A percentile compares a stretch with the other conserved stretches of the same genome.
These are phyloP conservation scores for Phocoena phocoena DNA, from an alignment of 2,113 vertebrate genomes.

Conservation along the genomic window DNA sequence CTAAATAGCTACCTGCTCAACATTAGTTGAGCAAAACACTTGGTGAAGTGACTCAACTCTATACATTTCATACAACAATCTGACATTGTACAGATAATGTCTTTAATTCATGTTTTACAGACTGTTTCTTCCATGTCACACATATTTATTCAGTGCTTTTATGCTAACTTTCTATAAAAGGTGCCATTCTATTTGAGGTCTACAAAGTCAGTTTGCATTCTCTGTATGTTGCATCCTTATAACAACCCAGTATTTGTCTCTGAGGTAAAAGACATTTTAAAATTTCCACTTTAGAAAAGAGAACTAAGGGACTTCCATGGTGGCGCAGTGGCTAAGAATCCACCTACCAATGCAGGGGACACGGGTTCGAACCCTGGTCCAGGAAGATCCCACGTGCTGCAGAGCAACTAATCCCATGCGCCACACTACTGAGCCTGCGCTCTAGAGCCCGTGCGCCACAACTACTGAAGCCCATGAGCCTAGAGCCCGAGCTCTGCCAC, in stretches of 20 bases:
- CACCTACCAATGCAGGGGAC: no score
- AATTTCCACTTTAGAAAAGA: neutral
- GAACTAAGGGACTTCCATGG: neutral
- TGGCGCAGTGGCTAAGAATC: no score
- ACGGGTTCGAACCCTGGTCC: no score
- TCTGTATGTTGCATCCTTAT: neutral
- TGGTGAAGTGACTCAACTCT: neutral
- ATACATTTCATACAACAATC: neutral
- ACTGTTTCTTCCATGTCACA: neutral
- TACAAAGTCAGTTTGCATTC: neutral
- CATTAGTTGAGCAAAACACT: neutral
- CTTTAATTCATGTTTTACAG: slow-evolving; percentile 37
- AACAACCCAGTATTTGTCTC: neutral
- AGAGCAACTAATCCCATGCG: no score
- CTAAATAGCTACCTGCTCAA: neutral
- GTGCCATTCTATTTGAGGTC: neutral
- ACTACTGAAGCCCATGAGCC: no score
- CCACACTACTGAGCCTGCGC: no score
- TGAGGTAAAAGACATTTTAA: neutral
- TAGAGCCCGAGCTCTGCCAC: no score
- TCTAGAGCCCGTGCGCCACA: no score
- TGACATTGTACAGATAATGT: neutral
- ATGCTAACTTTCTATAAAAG: neutral
- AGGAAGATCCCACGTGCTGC: no score
- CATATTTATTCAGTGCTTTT: neutral